Conservation (phyloP, 2,113 vertebrate species). For the Scophthalmus maximus region DNA sequence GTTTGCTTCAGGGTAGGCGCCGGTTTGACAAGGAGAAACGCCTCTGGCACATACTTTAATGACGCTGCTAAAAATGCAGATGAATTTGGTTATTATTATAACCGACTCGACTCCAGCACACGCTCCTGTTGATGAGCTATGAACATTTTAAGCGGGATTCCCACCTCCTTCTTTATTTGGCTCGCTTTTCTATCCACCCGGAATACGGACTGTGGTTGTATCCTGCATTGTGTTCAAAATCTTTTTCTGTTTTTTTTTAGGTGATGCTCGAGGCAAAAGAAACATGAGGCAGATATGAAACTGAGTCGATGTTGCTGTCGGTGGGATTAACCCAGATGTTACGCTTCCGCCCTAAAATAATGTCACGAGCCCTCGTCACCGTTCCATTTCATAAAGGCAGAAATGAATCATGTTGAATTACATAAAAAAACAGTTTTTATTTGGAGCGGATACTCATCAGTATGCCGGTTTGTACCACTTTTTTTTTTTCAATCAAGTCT, state of each 20-base stretch:
- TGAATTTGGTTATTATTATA: neutral
- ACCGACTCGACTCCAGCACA: neutral
- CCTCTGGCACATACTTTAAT: slow-evolving; percentile 18
- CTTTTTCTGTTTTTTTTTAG: too few species aligned
- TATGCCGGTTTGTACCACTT: too few species aligned
- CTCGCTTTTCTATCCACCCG: too few species aligned
- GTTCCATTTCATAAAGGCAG: slow-evolving; percentile 21
- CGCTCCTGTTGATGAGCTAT: neutral
- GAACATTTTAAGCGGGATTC: neutral
- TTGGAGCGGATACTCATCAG: too few species aligned
- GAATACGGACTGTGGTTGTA: neutral
- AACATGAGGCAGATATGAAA: slow-evolving; percentile 14
- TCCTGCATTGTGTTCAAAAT: neutral
- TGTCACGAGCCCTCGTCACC: neutral
- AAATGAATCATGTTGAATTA: slow-evolving; percentile 30
- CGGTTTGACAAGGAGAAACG: slow-evolving; percentile 43
- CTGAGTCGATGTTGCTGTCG: slow-evolving; percentile 24
- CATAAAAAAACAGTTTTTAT: too few species aligned
- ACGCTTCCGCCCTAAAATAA: slow-evolving; percentile 30
- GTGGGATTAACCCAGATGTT: slow-evolving; percentile 54
- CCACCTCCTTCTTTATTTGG: neutral
- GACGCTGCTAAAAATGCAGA: slow-evolving; percentile 13
- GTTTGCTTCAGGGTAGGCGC: slow-evolving; percentile 42
- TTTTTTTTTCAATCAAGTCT: too few species aligned
- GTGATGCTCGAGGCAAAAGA: slow-evolving; percentile 3